phyloP scores from a whole-genome alignment of 2,797 vertebrate genomes.

The Halcyon chelicuti region DNA sequence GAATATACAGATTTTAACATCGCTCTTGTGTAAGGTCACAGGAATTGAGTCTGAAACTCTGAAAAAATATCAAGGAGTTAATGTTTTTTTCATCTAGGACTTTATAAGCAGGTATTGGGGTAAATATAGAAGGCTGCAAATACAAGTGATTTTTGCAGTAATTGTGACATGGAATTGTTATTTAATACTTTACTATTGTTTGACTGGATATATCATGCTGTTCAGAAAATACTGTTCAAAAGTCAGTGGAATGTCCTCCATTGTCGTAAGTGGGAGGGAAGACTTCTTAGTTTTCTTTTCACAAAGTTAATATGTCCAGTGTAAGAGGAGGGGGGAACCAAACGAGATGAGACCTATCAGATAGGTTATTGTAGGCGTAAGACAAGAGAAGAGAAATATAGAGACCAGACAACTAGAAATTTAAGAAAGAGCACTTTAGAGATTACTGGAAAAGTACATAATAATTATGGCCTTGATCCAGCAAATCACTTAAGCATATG shows the following conservation, averaged over 20 bases:
- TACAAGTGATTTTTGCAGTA: neutral
- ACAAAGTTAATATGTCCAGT: neutral
- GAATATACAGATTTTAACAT: neutral
- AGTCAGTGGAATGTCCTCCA: neutral
- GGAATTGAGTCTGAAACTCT: neutral
- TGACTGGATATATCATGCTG: neutral
- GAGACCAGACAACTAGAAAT: neutral
- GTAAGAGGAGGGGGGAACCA: neutral
- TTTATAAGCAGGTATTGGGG: neutral
- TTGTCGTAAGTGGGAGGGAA: neutral
- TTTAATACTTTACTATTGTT: neutral
- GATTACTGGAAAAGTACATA: constrained; percentile 53
- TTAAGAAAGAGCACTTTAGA: constrained; percentile 28
- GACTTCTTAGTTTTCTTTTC: neutral
- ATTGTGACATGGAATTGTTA: neutral
- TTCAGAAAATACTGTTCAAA: neutral
- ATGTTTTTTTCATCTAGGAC: neutral
- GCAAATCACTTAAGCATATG: constrained; percentile 56
- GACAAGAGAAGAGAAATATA: neutral
- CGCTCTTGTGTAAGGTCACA: neutral
- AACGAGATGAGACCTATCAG: neutral
- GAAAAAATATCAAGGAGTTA: neutral
- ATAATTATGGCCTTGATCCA: constrained; percentile 63
- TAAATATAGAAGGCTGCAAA: neutral
- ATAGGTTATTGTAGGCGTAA: neutral